Conservation (phyloP, 2,888 invertebrate genomes). For the Caenorhabditis uteleia region DNA sequence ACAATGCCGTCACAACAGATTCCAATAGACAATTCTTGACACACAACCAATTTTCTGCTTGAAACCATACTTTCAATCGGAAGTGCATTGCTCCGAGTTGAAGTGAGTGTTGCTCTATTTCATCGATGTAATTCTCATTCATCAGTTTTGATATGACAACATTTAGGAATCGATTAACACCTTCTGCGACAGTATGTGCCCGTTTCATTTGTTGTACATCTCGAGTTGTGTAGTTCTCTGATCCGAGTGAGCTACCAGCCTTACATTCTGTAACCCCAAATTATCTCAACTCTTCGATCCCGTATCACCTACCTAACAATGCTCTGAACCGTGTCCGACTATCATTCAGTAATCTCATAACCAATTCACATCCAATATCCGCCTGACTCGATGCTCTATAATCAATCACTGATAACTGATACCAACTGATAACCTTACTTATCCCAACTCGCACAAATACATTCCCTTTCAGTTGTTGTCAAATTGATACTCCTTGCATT, state of each 20-base stretch:
- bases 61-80: conserved; percentile 44
- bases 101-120: conserved; percentile 36
- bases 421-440: conserved; percentile 6
- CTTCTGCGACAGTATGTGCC: conserved; percentile 37
- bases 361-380: conserved; percentile 42
- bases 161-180: conserved; percentile 42
- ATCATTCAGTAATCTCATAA: conserved; percentile 42
- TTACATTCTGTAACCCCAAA: conserved; percentile 30
- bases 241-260: conserved; percentile 26
- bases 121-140: conserved; percentile 24
- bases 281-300: not conserved
- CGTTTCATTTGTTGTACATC: conserved; percentile 39
- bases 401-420: not conserved
- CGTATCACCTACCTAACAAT: conserved; percentile 25
- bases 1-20: conserved; percentile 33
- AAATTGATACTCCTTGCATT: conserved; percentile 12
- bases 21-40: conserved; percentile 48
- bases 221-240: conserved; percentile 31
- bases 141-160: conserved; percentile 36
- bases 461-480: conserved; percentile 20
- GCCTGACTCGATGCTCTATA: conserved; percentile 36
- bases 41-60: conserved; percentile 49
- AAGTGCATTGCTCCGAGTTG: conserved; percentile 49
- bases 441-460: conserved; percentile 34
- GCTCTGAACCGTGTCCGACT: conserved; percentile 42